Evolutionary conservation across 2,113 vertebrate species (phyloP).

Genomic region (Pseudorasbora parva): DNA sequence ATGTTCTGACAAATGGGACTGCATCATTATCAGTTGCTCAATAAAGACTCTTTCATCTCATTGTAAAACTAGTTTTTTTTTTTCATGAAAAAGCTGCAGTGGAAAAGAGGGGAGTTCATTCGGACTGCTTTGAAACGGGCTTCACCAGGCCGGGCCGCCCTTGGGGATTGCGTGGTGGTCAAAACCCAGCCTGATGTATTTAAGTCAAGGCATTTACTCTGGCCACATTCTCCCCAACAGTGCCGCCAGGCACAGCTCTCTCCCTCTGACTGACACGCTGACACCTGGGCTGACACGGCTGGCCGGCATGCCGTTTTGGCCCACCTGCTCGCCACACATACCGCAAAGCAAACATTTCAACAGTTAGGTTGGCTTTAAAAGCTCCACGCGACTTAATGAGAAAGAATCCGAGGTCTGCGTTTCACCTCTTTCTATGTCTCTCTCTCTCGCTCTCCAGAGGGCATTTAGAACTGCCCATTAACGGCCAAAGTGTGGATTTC

Average conservation of each 20-base stretch:
- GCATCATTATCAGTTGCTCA: slow-evolving; percentile 9
- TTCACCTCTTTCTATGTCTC: slow-evolving; percentile 59
- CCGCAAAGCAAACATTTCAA: slow-evolving; percentile 12
- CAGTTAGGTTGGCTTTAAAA: slow-evolving; percentile 55
- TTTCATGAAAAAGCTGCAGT: neutral
- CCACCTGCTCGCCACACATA: slow-evolving; percentile 51
- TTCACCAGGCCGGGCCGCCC: neutral
- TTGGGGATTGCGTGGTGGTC: slow-evolving; percentile 38
- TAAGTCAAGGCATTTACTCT: slow-evolving; percentile 32
- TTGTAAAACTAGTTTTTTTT: neutral
- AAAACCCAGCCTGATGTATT: slow-evolving; percentile 39
- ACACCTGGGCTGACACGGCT: slow-evolving; percentile 38
- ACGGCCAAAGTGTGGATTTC: slow-evolving; percentile 79
- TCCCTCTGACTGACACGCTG: slow-evolving; percentile 62
- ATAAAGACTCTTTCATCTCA: slow-evolving; percentile 26
- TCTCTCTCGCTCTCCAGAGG: slow-evolving; percentile 65
- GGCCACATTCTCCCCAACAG: slow-evolving; percentile 23
- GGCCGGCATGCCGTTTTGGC: neutral
- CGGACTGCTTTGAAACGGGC: slow-evolving; percentile 4
- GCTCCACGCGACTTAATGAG: slow-evolving; percentile 75
- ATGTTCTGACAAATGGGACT: neutral
- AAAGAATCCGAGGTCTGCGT: slow-evolving; percentile 65
- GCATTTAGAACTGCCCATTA: slow-evolving; percentile 72
- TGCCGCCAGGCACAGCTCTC: slow-evolving; percentile 43
- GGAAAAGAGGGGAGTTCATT: neutral